Conservation (phyloP, 2,113 vertebrate species). For the Sapajus apella region DNA sequence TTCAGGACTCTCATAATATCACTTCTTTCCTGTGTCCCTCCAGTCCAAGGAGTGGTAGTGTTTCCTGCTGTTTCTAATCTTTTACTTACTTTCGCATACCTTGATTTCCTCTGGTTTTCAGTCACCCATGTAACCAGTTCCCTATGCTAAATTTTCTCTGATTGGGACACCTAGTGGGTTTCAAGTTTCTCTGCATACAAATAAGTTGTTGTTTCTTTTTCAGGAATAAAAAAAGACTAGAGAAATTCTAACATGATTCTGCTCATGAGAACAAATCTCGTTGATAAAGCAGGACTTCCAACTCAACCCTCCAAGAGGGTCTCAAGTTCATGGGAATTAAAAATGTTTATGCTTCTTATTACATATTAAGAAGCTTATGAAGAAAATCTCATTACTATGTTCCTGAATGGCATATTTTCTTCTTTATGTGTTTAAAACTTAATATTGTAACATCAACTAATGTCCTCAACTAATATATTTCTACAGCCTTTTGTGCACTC, state of each 20-base stretch:
- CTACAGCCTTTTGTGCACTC: background rate
- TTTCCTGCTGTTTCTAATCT: conserved; percentile 37
- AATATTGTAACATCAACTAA: background rate
- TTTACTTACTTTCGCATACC: background rate
- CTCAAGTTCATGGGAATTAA: background rate
- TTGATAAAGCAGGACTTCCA: background rate
- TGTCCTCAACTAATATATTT: background rate
- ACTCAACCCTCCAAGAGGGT: background rate
- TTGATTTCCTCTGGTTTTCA: conserved; percentile 7
- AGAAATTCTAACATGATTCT: background rate
- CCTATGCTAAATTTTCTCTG: conserved; percentile 23
- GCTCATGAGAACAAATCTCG: background rate
- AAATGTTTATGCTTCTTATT: background rate
- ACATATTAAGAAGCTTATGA: background rate
- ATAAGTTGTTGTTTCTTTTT: background rate
- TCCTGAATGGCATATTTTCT: background rate
- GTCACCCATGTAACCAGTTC: conserved; percentile 45
- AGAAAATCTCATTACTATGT: background rate
- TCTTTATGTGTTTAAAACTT: background rate
- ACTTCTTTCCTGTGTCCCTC: background rate
- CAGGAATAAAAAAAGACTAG: background rate
- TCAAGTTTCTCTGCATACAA: conserved; percentile 29
- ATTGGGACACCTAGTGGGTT: background rate
- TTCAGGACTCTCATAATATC: background rate
- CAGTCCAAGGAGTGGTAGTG: background rate